Base-by-base conservation (phyloP, 2,888 invertebrate species). In the Pantelozetes paolii region DNA sequence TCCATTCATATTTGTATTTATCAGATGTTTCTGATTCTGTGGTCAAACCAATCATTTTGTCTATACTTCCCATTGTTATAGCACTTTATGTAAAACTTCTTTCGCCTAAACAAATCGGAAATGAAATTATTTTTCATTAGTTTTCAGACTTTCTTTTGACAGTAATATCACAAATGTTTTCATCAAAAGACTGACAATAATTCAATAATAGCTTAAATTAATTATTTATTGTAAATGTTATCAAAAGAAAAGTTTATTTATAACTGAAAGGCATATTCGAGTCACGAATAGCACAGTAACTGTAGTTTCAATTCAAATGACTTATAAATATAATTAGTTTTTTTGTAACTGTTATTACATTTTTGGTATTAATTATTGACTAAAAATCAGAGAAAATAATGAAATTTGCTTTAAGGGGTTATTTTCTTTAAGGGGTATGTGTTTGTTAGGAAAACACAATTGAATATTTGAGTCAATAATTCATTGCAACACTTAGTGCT, bases 1-100 rank as follows among this genome's bases (percentile, higher is more conserved):
- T 28, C 69, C 69, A 69, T 1, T 69, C 28, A 20, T 69, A 69
- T 28, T 45, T 69, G 69, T 18, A 69, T 26, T 69, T 28, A 45
- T 69, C 69, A 1, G 40, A 42, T 26, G 20, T 1, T 9, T 67
- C 50, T 15, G 69, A 45, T 6, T 69, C n/a, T 69, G 69, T 69
- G 15, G 42, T 69, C 42, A 69, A 45, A 69, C 45, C 26, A 45
- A 69, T 69, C 69, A 69, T 69, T 45, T 45, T 45, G 20, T 69
- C 45, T 11, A 69, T 69, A 15, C 69, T 69, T 45, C 26, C 45
- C 42, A 69, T 20, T 45, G 2, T 11, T 26, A 32, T n/a, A 23
- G 26, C 69, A 42, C 8, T 69, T 45, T 69, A 42, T 20, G 23
- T 15, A 64, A 18, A 67, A 67, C 36, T 9, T 36, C 11, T 40